Base-by-base conservation (phyloP, 2,113 vertebrate species). In the Engraulis encrasicolus region DNA sequence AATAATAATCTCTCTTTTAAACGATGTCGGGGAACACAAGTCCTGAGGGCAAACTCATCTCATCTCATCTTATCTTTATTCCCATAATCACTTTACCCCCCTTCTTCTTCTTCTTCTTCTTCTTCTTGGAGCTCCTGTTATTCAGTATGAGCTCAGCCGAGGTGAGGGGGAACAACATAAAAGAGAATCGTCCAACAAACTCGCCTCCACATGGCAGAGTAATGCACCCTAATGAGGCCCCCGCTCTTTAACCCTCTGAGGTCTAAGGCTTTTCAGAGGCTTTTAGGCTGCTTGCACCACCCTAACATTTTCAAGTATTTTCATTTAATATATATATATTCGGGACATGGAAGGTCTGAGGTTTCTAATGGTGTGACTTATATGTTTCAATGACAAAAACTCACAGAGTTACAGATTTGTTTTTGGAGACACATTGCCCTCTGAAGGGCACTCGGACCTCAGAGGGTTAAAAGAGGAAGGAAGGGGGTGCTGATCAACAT, bases 1-100 rank as follows among this genome's bases (percentile, higher is more conserved):
- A 74, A 74, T 71, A 74, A 74, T 74, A 74, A 74, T 34, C 23
- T 34, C 23, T 71, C n/a, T 71, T 71, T 45, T 71, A 74, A 74
- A 74, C 14, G 27, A n/a, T n/a, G n/a, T n/a, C n/a, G 61, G 23
- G 61, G 11, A 9, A 45, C 23, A 0, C 11, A 14, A 0, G 12
- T 74, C 66, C 66, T 34, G 27, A 2, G 31, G 11, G 11, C 27
- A 15, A 31, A 74, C 66, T 15, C 27, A 36, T 74, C 66, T 4
- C 27, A 34, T 12, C 14, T 27, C 9, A 11, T 66, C 23, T 27
- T 31, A 1, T 66, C 23, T n/a, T n/a, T 9, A 45, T 45, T 45
- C 40, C 40, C 40, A 45, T n/a, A n/a, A n/a, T 45, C 40, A 45
- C 40, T 5, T 45, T 5, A 3, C 40, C 40, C 66, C 12, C 0